phyloP scores from a whole-genome alignment of 2,888 invertebrate species.

The Hypselothyrea guttata region DNA sequence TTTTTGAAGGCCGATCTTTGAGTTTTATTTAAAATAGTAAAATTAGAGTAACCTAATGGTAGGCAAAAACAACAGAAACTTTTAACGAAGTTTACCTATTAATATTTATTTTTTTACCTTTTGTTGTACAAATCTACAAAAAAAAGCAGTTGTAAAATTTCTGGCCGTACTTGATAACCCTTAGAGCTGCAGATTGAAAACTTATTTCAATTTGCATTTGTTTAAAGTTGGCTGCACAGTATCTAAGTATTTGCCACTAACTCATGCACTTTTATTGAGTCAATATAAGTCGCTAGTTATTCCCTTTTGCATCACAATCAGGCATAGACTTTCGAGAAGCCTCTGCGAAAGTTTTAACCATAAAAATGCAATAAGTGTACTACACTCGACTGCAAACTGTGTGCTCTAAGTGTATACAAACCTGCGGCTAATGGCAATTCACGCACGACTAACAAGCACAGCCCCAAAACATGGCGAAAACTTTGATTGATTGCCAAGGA shows the following conservation, averaged over 20 bases:
- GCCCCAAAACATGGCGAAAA: conserved; percentile 44
- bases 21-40: too few species aligned
- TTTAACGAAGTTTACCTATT: too few species aligned
- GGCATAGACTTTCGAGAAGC: conserved; percentile 30
- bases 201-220: too few species aligned
- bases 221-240: not conserved
- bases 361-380: conserved; percentile 74
- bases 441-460: conserved; percentile 70
- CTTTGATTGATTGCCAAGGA: conserved; percentile 65
- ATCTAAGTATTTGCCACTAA: not conserved
- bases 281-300: conserved; percentile 34
- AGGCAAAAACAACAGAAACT: too few species aligned
- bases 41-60: too few species aligned
- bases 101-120: too few species aligned
- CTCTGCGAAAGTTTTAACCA: conserved; percentile 55
- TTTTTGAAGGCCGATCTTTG: too few species aligned
- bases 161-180: too few species aligned
- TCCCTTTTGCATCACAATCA: conserved; percentile 41
- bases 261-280: conserved; percentile 8
- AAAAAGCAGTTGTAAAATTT: too few species aligned
- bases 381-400: conserved; percentile 4
- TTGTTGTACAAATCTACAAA: too few species aligned
- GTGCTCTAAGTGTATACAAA: conserved; percentile 39
- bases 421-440: conserved; percentile 69
- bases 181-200: too few species aligned